Conservation (phyloP, 2,113 vertebrate species). For the Raphicerus campestris region DNA sequence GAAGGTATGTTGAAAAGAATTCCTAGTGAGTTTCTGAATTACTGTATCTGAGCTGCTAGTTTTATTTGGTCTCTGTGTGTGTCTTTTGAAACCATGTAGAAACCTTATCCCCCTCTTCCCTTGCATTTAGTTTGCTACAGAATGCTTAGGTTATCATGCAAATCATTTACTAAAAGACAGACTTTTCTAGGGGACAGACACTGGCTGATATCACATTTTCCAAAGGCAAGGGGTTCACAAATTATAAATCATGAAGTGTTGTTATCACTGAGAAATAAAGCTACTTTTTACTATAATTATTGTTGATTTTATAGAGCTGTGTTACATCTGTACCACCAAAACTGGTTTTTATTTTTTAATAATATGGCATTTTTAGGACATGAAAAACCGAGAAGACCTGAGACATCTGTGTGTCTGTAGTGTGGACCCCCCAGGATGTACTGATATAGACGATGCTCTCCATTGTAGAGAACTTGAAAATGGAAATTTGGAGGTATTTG, state of each 20-base stretch:
- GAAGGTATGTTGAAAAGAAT: constrained; percentile 79
- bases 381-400: constrained; percentile 89
- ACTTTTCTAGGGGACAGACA: background rate
- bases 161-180: background rate
- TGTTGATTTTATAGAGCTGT: background rate
- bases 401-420: constrained; percentile 92
- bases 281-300: background rate
- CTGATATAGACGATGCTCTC: constrained; percentile 96
- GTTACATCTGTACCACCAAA: background rate
- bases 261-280: background rate
- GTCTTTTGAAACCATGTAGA: constrained; percentile 19
- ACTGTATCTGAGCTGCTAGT: background rate
- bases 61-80: background rate
- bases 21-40: background rate
- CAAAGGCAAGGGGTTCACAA: background rate
- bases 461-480: constrained; percentile 90
- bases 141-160: background rate
- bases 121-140: background rate
- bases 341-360: background rate
- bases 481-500: constrained; percentile 91
- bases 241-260: background rate
- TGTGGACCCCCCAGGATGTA: constrained; percentile 98
- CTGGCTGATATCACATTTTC: background rate
- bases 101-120: background rate
- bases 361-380: constrained; percentile 82